Evolutionary conservation across 2,888 invertebrate genomes (phyloP).

Genomic region (Serrognathus titanus): DNA sequence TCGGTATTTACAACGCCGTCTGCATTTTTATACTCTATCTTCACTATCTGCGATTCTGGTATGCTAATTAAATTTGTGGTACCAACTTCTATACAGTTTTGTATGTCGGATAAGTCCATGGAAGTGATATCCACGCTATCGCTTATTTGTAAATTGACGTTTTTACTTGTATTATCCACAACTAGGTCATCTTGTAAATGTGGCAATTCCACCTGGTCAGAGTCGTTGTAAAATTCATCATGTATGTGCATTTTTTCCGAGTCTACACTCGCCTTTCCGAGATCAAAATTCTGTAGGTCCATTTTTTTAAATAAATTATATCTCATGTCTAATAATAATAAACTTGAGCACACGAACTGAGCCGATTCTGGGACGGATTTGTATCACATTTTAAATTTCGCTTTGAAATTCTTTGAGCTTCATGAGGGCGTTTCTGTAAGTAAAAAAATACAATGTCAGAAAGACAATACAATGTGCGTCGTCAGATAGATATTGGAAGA

Average conservation of each 20-base stretch:
- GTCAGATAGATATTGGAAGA: no score
- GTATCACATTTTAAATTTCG: neutral
- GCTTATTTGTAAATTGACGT: no score
- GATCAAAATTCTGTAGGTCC: neutral
- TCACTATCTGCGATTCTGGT: constrained; percentile 41
- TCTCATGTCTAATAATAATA: neutral
- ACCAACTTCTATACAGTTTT: constrained; percentile 38
- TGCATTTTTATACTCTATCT: constrained; percentile 43
- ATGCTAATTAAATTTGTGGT: constrained; percentile 38
- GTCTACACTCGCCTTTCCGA: no score
- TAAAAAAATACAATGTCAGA: neutral
- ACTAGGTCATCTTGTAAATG: neutral
- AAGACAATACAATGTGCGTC: no score
- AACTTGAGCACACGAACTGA: neutral
- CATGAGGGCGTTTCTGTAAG: neutral
- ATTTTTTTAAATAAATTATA: constrained; percentile 1
- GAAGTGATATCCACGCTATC: neutral
- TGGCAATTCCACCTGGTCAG: no score
- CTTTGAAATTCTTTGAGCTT: neutral
- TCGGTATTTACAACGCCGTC: constrained; percentile 42
- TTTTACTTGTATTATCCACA: no score
- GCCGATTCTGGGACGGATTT: constrained; percentile 2
- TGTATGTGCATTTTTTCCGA: no score
- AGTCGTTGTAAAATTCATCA: no score
- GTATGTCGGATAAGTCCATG: constrained; percentile 10